A percentile compares a stretch with the other conserved stretches of the same genome.
Evolutionary conservation across 2,797 vertebrate species (phyloP).

Genomic region (Pseudomugil gertrudae): DNA sequence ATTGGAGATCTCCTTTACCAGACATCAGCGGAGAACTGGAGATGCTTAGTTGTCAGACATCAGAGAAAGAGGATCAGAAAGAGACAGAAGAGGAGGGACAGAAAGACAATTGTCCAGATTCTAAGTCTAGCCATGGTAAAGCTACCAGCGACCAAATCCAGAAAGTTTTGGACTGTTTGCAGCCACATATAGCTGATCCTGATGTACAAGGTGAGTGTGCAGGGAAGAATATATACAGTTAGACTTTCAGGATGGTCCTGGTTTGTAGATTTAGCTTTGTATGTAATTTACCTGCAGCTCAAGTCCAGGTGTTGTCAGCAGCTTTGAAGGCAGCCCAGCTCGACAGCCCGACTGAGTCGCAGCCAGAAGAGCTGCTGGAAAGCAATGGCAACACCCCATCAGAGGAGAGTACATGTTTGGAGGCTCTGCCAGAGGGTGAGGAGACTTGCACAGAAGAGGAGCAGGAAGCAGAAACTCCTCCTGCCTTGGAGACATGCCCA

Average conservation of each 20-base stretch:
- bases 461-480: constrained; percentile 35
- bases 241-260: neutral
- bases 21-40: constrained; percentile 90
- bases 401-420: constrained; percentile 47
- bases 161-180: constrained; percentile 89
- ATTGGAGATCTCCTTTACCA: constrained; percentile 89
- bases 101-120: constrained; percentile 50
- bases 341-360: constrained; percentile 73
- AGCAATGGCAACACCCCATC: neutral
- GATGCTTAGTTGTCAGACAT: constrained; percentile 77
- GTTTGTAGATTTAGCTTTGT: constrained; percentile 14
- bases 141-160: constrained; percentile 88
- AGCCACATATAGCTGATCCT: constrained; percentile 88
- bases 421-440: constrained; percentile 57
- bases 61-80: constrained; percentile 48
- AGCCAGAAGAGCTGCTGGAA: constrained; percentile 53
- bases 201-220: constrained; percentile 87
- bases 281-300: constrained; percentile 76
- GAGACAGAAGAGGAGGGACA: constrained; percentile 50
- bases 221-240: neutral
- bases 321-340: constrained; percentile 88
- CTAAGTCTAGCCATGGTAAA: constrained; percentile 65
- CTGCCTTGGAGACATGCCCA: constrained; percentile 51
- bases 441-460: constrained; percentile 57
- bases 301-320: constrained; percentile 91